Evolutionary conservation across 1,140 invertebrate genomes (phyloP).

Genomic region (Drosophila repleta): DNA sequence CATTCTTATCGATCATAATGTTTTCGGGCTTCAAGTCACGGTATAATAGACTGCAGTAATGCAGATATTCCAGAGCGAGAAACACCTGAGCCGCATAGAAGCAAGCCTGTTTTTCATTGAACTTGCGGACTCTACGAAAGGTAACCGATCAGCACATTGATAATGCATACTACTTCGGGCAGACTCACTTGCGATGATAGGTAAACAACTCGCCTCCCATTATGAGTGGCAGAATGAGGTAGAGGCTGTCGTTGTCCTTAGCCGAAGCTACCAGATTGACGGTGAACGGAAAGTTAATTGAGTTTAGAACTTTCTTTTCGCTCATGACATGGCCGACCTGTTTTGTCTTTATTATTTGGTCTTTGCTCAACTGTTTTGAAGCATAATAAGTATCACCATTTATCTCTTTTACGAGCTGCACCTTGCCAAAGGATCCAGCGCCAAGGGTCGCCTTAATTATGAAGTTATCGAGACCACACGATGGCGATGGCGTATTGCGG

Average conservation of each 20-base stretch:
- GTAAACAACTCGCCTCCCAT: conserved; percentile 94
- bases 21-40: conserved; percentile 99
- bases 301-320: conserved; percentile 93
- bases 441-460: conserved; percentile 61
- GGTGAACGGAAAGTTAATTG: conserved; percentile 93
- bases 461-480: conserved; percentile 61
- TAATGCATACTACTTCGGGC: not conserved
- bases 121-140: conserved; percentile 86
- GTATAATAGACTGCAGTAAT: conserved; percentile 95
- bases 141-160: not conserved
- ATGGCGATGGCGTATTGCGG: conserved; percentile 50
- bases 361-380: conserved; percentile 96
- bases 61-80: conserved; percentile 96
- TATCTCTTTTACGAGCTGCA: conserved; percentile 62
- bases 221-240: conserved; percentile 92
- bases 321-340: conserved; percentile 94
- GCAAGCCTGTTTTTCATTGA: conserved; percentile 91
- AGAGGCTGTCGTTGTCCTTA: conserved; percentile 94
- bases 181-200: conserved; percentile 87
- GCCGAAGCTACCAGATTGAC: conserved; percentile 92
- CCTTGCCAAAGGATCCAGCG: conserved; percentile 72
- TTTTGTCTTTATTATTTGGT: conserved; percentile 93
- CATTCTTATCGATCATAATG: conserved; percentile 93
- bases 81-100: conserved; percentile 98
- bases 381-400: conserved; percentile 87